phyloP scores from a whole-genome alignment of 2,113 vertebrate species.

The Sterna hirundo region DNA sequence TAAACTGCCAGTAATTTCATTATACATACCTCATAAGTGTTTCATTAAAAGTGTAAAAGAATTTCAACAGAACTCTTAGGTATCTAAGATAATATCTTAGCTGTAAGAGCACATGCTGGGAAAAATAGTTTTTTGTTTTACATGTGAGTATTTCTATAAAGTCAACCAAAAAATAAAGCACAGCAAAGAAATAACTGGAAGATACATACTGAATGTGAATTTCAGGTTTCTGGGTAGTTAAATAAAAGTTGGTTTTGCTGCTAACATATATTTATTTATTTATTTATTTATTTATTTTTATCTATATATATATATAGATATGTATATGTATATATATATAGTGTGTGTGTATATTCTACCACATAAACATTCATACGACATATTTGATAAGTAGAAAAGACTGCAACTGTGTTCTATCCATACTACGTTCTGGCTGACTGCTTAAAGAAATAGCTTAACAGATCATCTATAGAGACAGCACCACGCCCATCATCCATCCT shows the following conservation, averaged over 20 bases:
- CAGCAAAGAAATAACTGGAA: not conserved
- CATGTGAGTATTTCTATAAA: not conserved
- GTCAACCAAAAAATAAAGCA: not conserved
- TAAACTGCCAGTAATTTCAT: constrained; percentile 5
- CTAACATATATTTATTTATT: not conserved
- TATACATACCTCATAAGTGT: not conserved
- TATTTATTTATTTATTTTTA: too few relatives aligned
- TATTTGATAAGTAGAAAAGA: not conserved
- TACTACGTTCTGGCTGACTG: not conserved
- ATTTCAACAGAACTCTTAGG: not conserved
- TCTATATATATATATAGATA: too few relatives aligned
- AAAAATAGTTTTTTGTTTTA: not conserved
- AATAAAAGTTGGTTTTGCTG: not conserved
- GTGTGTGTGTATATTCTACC: not conserved
- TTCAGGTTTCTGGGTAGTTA: not conserved
- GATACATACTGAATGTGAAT: not conserved
- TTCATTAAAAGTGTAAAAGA: not conserved
- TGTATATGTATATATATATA: too few relatives aligned
- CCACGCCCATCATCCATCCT: not conserved
- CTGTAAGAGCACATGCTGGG: not conserved
- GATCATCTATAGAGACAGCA: not conserved
- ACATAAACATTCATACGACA: not conserved
- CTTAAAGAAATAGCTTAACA: not conserved
- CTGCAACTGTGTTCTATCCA: not conserved
- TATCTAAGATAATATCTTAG: not conserved